Conservation (phyloP, 2,888 invertebrate species). For the Calliopum simillimum region DNA sequence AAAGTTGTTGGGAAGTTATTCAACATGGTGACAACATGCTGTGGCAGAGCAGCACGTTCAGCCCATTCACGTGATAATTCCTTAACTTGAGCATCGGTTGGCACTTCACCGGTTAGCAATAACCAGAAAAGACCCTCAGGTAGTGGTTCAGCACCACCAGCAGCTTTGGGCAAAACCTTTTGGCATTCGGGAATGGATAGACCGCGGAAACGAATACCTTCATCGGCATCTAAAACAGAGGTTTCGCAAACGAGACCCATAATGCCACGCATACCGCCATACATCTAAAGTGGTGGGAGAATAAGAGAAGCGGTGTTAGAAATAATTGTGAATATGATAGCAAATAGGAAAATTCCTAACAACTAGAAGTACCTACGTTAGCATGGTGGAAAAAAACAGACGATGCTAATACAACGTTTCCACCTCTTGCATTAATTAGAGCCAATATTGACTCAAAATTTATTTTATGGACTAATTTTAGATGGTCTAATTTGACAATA, state of each 20-base stretch:
- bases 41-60: conserved; percentile 76
- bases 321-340: too few species aligned
- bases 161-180: conserved; percentile 84
- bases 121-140: conserved; percentile 97
- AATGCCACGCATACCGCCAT: conserved; percentile 95
- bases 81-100: conserved; percentile 81
- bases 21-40: conserved; percentile 84
- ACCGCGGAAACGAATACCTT: conserved; percentile 93
- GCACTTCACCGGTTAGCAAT: conserved; percentile 88
- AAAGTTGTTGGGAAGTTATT: conserved; percentile 84
- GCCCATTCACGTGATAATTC: conserved; percentile 84
- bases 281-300: conserved; percentile 69
- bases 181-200: conserved; percentile 93
- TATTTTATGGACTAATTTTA: too few species aligned
- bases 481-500: too few species aligned
- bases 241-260: conserved; percentile 93
- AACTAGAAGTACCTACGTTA: too few species aligned
- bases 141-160: conserved; percentile 83
- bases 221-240: conserved; percentile 91
- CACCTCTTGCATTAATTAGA: too few species aligned
- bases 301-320: too few species aligned
- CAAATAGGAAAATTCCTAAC: too few species aligned
- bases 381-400: too few species aligned
- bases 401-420: too few species aligned
- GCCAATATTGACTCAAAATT: too few species aligned